A percentile compares a stretch with the other conserved stretches of the same genome.
Conservation (phyloP, 2,797 vertebrate species). For the Macropus fuliginosus region DNA sequence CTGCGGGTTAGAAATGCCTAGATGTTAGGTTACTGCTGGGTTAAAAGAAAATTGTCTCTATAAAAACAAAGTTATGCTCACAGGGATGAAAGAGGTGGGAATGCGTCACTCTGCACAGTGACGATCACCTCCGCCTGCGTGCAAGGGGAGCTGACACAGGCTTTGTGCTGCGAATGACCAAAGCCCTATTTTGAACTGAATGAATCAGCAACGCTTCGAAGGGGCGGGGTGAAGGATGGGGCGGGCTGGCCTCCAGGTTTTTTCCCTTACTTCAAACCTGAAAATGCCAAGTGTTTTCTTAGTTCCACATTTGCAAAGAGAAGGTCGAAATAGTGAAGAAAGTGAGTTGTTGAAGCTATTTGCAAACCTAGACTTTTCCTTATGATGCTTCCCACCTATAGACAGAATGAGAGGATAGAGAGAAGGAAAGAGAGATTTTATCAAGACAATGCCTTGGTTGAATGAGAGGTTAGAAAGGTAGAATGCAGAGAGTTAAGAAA, state of each 20-base stretch:
- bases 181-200: conserved; percentile 52
- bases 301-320: conserved; percentile 80
- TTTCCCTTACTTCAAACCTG: conserved; percentile 68
- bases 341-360: conserved; percentile 66
- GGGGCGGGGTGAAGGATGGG: conserved; percentile 52
- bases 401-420: too few species aligned
- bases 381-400: conserved; percentile 81
- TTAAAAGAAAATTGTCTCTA: too few species aligned
- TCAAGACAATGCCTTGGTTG: conserved; percentile 29
- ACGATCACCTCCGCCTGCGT: conserved; percentile 87
- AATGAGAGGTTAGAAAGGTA: too few species aligned
- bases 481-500: too few species aligned
- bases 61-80: conserved; percentile 88
- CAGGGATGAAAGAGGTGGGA: conserved; percentile 94
- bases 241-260: conserved; percentile 55
- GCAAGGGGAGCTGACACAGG: background rate
- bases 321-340: conserved; percentile 68
- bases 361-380: conserved; percentile 64
- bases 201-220: conserved; percentile 46
- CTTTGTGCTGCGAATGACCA: conserved; percentile 44
- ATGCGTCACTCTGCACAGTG: conserved; percentile 95
- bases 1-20: background rate
- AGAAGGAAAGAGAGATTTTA: too few species aligned
- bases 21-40: rapidly evolving
- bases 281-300: conserved; percentile 78